A percentile compares a stretch with the other conserved stretches of the same genome.
Evolutionary conservation across 2,797 vertebrate genomes (phyloP).

Genomic region (Coregonus ussuriensis): DNA sequence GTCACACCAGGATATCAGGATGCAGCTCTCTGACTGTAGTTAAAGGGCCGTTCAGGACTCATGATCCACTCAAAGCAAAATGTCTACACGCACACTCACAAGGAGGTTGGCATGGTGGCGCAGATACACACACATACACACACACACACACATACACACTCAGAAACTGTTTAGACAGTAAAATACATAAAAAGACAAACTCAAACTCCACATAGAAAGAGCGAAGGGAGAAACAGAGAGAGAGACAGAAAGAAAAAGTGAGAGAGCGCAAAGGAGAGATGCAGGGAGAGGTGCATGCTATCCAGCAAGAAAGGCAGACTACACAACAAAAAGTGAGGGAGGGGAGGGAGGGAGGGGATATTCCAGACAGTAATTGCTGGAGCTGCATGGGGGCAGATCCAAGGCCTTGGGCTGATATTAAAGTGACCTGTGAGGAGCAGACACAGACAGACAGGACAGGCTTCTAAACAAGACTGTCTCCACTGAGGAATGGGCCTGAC

Average conservation of each 20-base stretch:
- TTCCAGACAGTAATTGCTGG: constrained; percentile 54
- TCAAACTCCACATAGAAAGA: neutral
- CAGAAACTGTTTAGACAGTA: neutral
- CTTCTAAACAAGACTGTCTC: constrained; percentile 69
- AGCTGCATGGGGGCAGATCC: constrained; percentile 64
- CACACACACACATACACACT: neutral
- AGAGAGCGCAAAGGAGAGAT: neutral
- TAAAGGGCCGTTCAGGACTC: constrained; percentile 54
- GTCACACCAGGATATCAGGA: constrained; percentile 66
- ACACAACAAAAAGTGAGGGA: constrained; percentile 8
- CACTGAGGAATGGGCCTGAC: constrained; percentile 65
- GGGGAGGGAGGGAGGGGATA: constrained; percentile 45
- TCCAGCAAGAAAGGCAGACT: constrained; percentile 40
- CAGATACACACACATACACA: neutral
- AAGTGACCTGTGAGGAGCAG: constrained; percentile 66
- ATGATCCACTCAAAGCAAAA: constrained; percentile 57
- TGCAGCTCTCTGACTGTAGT: constrained; percentile 69
- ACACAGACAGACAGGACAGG: constrained; percentile 61
- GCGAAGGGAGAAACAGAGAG: neutral
- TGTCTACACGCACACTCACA: constrained; percentile 58
- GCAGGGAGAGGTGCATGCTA: neutral
- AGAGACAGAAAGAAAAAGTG: neutral
- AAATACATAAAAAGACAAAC: neutral
- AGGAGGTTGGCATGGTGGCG: neutral
- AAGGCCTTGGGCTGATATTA: constrained; percentile 70